Percentiles rank a stretch among this genome's conserved stretches.
Evolutionary conservation across 2,113 vertebrate genomes (phyloP).

Genomic region (Prolemur simus): DNA sequence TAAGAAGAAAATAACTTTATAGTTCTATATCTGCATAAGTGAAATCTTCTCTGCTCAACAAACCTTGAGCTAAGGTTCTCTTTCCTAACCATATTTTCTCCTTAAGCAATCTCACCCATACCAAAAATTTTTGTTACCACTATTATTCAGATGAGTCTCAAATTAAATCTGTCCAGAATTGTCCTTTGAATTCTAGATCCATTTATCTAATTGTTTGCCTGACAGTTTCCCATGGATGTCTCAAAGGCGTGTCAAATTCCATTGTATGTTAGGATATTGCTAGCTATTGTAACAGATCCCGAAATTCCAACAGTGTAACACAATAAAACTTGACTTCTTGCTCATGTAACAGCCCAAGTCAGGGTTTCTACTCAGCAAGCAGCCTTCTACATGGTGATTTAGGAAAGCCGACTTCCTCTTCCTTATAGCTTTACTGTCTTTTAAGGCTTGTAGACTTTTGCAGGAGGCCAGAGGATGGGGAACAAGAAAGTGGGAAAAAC

Average conservation of each 20-base stretch:
- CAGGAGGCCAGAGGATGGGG: neutral
- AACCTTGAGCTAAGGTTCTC: neutral
- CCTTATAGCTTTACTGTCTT: neutral
- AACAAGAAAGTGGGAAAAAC: neutral
- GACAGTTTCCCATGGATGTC: neutral
- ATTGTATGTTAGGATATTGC: neutral
- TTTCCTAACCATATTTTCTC: neutral
- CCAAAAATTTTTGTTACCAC: neutral
- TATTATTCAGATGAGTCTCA: conserved; percentile 26
- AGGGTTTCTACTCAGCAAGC: neutral
- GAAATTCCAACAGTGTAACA: neutral
- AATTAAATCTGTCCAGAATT: neutral
- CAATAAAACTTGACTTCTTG: neutral
- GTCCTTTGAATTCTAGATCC: neutral
- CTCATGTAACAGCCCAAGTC: neutral
- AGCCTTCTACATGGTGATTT: neutral
- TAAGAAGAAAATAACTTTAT: neutral
- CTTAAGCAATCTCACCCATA: neutral
- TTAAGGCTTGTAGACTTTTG: neutral
- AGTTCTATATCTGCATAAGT: neutral
- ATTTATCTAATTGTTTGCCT: neutral
- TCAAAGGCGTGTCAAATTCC: neutral
- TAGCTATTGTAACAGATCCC: neutral
- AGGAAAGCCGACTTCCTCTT: neutral
- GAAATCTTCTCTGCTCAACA: neutral